phyloP scores from a whole-genome alignment of 1,140 invertebrate genomes.

The Lepidurus apus region DNA sequence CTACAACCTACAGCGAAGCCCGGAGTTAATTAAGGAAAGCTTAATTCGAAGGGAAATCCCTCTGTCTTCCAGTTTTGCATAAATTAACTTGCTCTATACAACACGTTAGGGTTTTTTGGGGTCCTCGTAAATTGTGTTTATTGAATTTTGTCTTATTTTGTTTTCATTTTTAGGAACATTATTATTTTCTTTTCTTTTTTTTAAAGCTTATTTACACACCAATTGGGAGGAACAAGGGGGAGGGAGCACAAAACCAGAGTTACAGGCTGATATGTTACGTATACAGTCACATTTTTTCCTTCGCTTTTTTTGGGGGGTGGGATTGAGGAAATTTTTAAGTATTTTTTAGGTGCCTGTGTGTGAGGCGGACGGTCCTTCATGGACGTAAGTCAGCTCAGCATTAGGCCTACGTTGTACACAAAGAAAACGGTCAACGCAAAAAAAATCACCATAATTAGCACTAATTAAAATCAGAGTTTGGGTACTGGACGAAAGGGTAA shows the following conservation, averaged over 20 bases:
- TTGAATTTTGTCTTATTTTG: slow-evolving; percentile 6
- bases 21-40: too few relatives aligned
- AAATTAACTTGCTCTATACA: too few relatives aligned
- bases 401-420: background rate
- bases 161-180: background rate
- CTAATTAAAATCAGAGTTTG: background rate
- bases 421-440: background rate
- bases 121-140: background rate
- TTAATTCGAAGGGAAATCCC: too few relatives aligned
- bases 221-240: too few relatives aligned
- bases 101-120: too few relatives aligned
- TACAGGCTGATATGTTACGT: background rate
- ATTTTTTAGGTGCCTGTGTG: background rate
- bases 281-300: background rate
- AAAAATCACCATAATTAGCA: background rate
- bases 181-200: background rate
- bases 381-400: slow-evolving; percentile 17
- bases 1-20: too few relatives aligned
- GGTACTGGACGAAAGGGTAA: background rate
- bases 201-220: background rate
- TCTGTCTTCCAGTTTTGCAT: too few relatives aligned
- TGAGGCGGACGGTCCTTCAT: background rate
- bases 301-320: background rate
- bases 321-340: too few relatives aligned
- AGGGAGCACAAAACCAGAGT: too few relatives aligned